Evolutionary conservation across 2,888 invertebrate species (phyloP).

Genomic region (Metacarcinus magister): DNA sequence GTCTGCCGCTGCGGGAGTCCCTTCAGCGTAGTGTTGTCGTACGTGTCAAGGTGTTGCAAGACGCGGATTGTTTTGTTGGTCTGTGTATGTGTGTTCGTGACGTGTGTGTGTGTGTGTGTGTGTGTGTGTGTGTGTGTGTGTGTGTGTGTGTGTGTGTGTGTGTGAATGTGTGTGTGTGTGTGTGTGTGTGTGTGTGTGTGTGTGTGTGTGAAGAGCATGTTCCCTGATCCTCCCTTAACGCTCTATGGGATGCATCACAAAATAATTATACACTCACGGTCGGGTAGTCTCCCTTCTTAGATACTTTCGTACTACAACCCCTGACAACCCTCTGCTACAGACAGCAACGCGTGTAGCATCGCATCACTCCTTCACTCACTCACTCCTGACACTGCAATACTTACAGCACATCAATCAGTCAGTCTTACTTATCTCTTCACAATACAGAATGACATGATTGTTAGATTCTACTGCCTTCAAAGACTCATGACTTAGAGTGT

Average conservation of each 20-base stretch:
- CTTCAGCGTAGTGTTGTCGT: no score
- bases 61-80: no score
- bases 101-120: background rate
- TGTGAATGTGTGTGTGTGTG: background rate
- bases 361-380: background rate
- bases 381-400: background rate
- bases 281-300: background rate
- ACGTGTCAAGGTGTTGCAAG: no score
- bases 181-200: background rate
- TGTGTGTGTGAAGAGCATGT: no score
- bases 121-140: slow-evolving; percentile 26
- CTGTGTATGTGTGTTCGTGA: no score
- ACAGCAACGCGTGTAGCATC: background rate
- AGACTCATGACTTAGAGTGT: no score
- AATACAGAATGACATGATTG: no score
- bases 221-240: background rate
- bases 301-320: background rate
- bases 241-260: background rate
- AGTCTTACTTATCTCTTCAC: no score
- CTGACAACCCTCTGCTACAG: background rate
- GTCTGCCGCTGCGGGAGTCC: no score
- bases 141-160: slow-evolving; percentile 21
- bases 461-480: no score
- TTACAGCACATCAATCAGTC: background rate
- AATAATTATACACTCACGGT: background rate